Percentiles rank a stretch among this genome's conserved stretches.
phyloP scores from a whole-genome alignment of 2,888 invertebrate species.

The Myopa testacea region DNA sequence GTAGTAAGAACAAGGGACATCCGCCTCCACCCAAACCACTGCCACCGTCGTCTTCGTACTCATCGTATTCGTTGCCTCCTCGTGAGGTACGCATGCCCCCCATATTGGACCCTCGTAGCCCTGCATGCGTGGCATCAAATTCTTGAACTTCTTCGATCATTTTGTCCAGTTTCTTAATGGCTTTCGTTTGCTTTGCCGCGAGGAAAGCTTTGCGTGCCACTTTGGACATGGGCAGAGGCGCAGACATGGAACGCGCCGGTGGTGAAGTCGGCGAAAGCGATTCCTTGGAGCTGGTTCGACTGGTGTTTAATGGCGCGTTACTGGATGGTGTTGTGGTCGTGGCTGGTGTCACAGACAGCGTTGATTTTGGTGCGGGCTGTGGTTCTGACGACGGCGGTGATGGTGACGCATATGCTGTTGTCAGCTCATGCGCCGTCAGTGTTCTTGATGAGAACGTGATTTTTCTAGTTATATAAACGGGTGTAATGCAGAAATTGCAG shows the following conservation, averaged over 20 bases:
- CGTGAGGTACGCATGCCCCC: neutral
- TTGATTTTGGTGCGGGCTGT: slow-evolving; percentile 11
- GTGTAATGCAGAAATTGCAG: slow-evolving; percentile 33
- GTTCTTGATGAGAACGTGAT: slow-evolving; percentile 58
- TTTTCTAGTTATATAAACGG: slow-evolving; percentile 56
- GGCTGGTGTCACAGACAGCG: neutral
- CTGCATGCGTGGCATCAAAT: slow-evolving; percentile 62
- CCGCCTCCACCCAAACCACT: slow-evolving; percentile 40
- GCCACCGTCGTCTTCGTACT: neutral
- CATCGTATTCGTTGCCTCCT: neutral
- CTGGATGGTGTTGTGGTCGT: slow-evolving; percentile 44
- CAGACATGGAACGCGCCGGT: slow-evolving; percentile 57
- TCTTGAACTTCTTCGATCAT: slow-evolving; percentile 68
- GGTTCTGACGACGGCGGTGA: slow-evolving; percentile 25
- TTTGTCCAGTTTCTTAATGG: slow-evolving; percentile 67
- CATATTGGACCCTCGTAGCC: slow-evolving; percentile 56
- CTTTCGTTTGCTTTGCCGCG: slow-evolving; percentile 66
- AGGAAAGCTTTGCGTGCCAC: slow-evolving; percentile 63
- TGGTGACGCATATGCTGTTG: neutral
- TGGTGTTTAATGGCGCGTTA: slow-evolving; percentile 47
- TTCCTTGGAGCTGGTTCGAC: slow-evolving; percentile 55
- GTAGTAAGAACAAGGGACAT: slow-evolving; percentile 60
- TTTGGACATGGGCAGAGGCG: slow-evolving; percentile 61
- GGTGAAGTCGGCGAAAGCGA: slow-evolving; percentile 59
- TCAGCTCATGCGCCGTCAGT: slow-evolving; percentile 27